A percentile compares a stretch with the other conserved stretches of the same genome.
Conservation (phyloP, 2,113 vertebrate species). For the Anoplopoma fimbria region DNA sequence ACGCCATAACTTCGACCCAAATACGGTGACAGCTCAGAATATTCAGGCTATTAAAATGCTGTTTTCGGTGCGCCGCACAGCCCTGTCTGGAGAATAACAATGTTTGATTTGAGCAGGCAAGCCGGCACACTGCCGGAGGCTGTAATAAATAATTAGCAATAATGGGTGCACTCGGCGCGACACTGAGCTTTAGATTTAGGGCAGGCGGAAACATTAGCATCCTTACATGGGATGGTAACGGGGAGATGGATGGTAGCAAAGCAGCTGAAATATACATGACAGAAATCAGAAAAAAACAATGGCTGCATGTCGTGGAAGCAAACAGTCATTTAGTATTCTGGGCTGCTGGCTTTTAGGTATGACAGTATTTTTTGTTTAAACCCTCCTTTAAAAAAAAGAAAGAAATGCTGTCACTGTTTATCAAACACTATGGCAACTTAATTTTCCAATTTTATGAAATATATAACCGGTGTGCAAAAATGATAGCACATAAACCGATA, state of each 20-base stretch:
- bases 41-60: slow-evolving; percentile 58
- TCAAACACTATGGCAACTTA: background rate
- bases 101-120: slow-evolving; percentile 72
- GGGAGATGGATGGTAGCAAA: slow-evolving; percentile 40
- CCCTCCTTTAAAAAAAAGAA: background rate
- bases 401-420: background rate
- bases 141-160: slow-evolving; percentile 81
- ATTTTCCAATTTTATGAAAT: slow-evolving; percentile 21
- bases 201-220: slow-evolving; percentile 61
- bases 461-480: slow-evolving; percentile 1
- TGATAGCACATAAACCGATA: slow-evolving; percentile 3
- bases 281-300: slow-evolving; percentile 50
- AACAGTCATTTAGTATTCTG: slow-evolving; percentile 21
- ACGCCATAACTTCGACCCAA: slow-evolving; percentile 59
- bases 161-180: slow-evolving; percentile 68
- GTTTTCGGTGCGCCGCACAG: slow-evolving; percentile 54
- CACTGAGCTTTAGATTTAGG: slow-evolving; percentile 69
- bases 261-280: slow-evolving; percentile 68
- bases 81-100: slow-evolving; percentile 64
- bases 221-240: slow-evolving; percentile 50
- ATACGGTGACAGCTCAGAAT: slow-evolving; percentile 56
- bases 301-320: slow-evolving; percentile 23
- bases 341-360: slow-evolving; percentile 6
- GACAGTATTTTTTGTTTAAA: background rate
- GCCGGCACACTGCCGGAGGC: slow-evolving; percentile 64